Evolutionary conservation across 2,113 vertebrate species (phyloP).

Genomic region (Pachycephala philippinensis): DNA sequence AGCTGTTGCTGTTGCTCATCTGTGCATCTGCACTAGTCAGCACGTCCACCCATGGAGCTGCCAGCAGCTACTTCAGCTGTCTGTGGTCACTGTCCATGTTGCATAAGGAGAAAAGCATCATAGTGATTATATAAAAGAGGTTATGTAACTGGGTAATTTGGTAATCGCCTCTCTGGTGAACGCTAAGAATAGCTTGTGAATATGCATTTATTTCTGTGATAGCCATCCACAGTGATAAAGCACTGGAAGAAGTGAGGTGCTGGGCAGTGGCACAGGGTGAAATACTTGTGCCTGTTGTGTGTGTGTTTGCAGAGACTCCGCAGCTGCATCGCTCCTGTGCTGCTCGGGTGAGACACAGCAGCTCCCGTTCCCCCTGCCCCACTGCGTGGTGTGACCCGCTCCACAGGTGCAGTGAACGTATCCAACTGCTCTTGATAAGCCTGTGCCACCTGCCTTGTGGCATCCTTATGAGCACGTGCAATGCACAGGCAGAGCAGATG

Average conservation of each 20-base stretch:
- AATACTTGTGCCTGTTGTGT: background rate
- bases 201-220: background rate
- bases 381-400: background rate
- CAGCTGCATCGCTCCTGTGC: accelerated
- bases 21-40: accelerated
- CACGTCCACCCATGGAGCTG: accelerated
- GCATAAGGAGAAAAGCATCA: constrained; percentile 4
- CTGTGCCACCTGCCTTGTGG: background rate
- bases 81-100: background rate
- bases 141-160: constrained; percentile 57
- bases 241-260: accelerated
- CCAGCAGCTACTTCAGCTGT: background rate
- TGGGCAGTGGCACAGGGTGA: accelerated
- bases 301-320: background rate
- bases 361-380: background rate
- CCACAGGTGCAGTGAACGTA: accelerated
- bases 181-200: background rate
- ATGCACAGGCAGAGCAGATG: background rate
- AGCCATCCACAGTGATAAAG: background rate
- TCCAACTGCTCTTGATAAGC: background rate
- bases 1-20: background rate
- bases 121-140: constrained; percentile 55
- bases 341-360: accelerated
- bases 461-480: accelerated
- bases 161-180: constrained; percentile 36